phyloP scores from a whole-genome alignment of 1,140 invertebrate genomes.

The Drosophila serrata region DNA sequence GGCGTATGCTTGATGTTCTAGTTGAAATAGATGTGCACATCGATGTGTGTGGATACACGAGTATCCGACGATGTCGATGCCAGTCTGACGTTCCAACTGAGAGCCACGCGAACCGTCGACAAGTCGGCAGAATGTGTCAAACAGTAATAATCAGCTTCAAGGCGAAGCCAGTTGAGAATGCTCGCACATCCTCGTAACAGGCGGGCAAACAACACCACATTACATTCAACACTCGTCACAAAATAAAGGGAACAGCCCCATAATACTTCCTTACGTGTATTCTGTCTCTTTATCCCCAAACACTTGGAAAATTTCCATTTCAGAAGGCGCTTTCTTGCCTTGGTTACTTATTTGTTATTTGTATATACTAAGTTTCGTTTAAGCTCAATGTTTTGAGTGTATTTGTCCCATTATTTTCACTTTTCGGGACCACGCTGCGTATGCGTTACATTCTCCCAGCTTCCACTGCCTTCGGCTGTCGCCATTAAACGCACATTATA shows the following conservation, averaged over 20 bases:
- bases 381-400: background rate
- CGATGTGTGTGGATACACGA: conserved; percentile 13
- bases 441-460: conserved; percentile 65
- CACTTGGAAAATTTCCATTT: background rate
- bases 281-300: background rate
- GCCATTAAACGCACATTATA: conserved; percentile 68
- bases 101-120: conserved; percentile 36
- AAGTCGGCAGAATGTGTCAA: conserved; percentile 70
- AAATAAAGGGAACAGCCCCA: conserved; percentile 8
- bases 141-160: conserved; percentile 77
- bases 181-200: conserved; percentile 24
- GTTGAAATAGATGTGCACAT: conserved; percentile 28
- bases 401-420: conserved; percentile 4
- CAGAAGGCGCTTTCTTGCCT: background rate
- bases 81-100: background rate
- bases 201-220: conserved; percentile 14
- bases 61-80: conserved; percentile 11
- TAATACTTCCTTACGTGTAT: conserved; percentile 5
- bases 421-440: conserved; percentile 52
- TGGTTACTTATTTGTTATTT: background rate
- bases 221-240: conserved; percentile 4
- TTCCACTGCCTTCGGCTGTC: conserved; percentile 33
- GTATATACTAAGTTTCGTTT: background rate
- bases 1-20: conserved; percentile 68
- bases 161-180: conserved; percentile 59